Evolutionary conservation across 2,113 vertebrate species (phyloP), one percentile per base, ranked within the genome.

Genomic region (Ctenodactylus gundi): DNA sequence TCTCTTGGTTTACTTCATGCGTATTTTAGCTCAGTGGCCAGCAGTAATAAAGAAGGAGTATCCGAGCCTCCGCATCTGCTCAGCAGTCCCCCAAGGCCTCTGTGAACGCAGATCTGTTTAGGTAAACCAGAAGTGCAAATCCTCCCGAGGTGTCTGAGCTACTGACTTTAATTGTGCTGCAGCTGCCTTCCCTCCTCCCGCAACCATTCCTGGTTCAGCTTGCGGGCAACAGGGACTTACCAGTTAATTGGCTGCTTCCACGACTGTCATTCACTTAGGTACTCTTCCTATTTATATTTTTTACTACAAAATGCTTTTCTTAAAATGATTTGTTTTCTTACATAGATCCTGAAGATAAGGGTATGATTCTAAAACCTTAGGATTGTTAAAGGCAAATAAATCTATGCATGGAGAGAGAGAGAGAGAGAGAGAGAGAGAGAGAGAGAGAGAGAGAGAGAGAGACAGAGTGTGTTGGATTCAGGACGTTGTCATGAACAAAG

Each of bases 121-220:
- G 91, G 93, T 89, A 96, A 96, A 97, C 76, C 92, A 92, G 93
- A 85, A 93, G 72, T 10, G 57, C 80, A 58, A 97, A 94, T 94
- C 96, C 96, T 93, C 93, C 36, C 1, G 21, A 82, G 95, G 94
- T 90, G 75, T 85, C 94, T 97, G 93, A 88, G 95, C 94, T 76
- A 23, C 95, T 78, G 94, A 89, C 92, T 87, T 95, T 98, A 97
- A 97, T 94, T 96, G 96, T 96, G 92, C 92, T 92, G 94, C 98
- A 97, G 92, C 97, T 98, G 97, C 62, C 88, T 58, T 51, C n/a
- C 55, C 84, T 70, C 73, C 90, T 81, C 72, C 91, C 4, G 6
- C 78, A 49, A 85, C 82, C 80, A 21, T 70, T 89, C 49, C 94
- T 20, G 84, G 80, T 97, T 91, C 84, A 49, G 88, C 60, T 31